phyloP scores from a whole-genome alignment of 2,888 invertebrate species.

The Platycheirus rosarum region DNA sequence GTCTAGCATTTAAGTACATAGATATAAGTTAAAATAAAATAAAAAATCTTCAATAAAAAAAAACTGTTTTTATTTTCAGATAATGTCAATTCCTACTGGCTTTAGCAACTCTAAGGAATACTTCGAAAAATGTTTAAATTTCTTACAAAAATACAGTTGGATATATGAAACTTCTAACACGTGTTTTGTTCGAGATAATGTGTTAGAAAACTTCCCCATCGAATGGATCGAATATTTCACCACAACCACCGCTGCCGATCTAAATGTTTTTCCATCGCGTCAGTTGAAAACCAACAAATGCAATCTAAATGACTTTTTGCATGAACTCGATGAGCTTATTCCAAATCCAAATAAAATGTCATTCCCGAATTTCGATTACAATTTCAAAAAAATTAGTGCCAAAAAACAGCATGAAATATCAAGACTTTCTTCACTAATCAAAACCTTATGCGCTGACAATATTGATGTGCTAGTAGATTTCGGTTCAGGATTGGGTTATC shows the following conservation, averaged over 20 bases:
- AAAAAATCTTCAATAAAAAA: too few relatives aligned
- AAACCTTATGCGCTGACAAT: slow-evolving; percentile 77
- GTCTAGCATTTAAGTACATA: too few relatives aligned
- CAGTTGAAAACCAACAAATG: slow-evolving; percentile 76
- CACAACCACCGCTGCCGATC: slow-evolving; percentile 81
- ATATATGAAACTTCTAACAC: slow-evolving; percentile 87
- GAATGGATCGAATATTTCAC: slow-evolving; percentile 84
- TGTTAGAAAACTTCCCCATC: slow-evolving; percentile 84
- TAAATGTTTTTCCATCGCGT: slow-evolving; percentile 83
- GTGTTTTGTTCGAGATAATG: slow-evolving; percentile 84
- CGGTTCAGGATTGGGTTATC: slow-evolving; percentile 90
- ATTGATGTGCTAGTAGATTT: slow-evolving; percentile 87
- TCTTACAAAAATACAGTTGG: slow-evolving; percentile 86
- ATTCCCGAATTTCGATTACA: slow-evolving; percentile 68
- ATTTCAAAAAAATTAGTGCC: slow-evolving; percentile 82
- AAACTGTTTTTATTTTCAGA: slow-evolving; percentile 39
- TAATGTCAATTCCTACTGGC: slow-evolving; percentile 80
- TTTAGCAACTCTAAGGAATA: slow-evolving; percentile 82
- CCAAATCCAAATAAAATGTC: slow-evolving; percentile 44
- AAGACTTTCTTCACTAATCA: slow-evolving; percentile 84
- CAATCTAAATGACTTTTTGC: slow-evolving; percentile 82
- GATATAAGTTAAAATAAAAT: too few relatives aligned
- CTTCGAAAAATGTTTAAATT: slow-evolving; percentile 84
- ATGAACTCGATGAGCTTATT: slow-evolving; percentile 75
- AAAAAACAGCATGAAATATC: slow-evolving; percentile 90